These are phyloP conservation scores for Columbina picui DNA, from an alignment of 2,113 vertebrate species.

Conservation along the genomic window DNA sequence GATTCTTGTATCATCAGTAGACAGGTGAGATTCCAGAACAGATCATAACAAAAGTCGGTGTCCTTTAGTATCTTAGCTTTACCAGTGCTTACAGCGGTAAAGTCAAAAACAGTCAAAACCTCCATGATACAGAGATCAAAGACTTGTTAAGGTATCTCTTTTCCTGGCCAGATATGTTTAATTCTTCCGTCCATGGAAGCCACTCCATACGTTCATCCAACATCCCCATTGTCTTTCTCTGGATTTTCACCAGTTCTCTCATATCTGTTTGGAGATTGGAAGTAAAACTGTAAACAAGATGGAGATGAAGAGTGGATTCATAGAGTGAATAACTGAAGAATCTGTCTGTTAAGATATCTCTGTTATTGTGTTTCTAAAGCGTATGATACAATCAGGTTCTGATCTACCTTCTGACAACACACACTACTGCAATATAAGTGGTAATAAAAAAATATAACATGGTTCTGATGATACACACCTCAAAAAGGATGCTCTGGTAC, in stretches of 20 bases:
- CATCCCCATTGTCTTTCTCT: background rate
- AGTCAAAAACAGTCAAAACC: background rate
- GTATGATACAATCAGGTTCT: background rate
- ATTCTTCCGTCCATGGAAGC: background rate
- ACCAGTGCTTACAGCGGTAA: background rate
- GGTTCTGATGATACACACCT: background rate
- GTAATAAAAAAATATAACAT: background rate
- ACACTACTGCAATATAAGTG: accelerated
- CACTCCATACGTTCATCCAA: background rate
- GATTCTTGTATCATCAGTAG: background rate
- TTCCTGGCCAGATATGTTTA: background rate
- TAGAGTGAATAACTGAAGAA: background rate
- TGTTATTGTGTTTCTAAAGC: background rate
- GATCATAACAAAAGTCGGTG: background rate
- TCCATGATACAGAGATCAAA: background rate
- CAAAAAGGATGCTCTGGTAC: background rate
- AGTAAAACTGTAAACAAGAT: background rate
- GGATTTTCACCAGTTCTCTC: background rate
- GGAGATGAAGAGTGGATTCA: background rate
- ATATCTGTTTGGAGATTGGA: background rate
- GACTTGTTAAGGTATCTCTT: background rate
- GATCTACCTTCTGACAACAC: background rate
- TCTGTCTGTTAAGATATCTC: background rate
- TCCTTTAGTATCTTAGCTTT: background rate
- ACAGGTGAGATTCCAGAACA: background rate